Percentiles rank a stretch among this genome's conserved stretches.
Conservation (phyloP, 2,888 invertebrate species). For the Trissonchulus sp. region DNA sequence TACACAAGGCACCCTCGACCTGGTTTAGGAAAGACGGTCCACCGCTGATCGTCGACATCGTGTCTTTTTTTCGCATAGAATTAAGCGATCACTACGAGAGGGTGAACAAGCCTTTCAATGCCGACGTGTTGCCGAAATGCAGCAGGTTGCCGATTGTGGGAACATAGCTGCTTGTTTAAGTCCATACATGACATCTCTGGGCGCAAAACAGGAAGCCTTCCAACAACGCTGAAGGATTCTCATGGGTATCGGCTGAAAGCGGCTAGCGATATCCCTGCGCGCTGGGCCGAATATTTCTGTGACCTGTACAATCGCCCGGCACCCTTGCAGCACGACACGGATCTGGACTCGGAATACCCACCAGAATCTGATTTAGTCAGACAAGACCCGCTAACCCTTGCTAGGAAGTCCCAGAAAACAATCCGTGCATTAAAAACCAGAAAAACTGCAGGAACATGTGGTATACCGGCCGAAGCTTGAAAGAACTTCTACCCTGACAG, state of each 20-base stretch:
- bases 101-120: not conserved
- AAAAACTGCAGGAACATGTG: conserved; percentile 4
- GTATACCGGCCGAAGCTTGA: not conserved
- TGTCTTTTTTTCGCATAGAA: not conserved
- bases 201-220: not conserved
- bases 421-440: not conserved
- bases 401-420: not conserved
- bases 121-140: conserved; percentile 1
- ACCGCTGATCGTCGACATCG: not conserved
- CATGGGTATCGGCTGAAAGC: not conserved
- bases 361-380: not conserved
- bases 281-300: conserved; percentile 1
- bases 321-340: not conserved
- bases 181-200: not conserved
- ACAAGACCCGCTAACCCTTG: not conserved
- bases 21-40: not conserved
- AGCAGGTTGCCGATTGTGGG: conserved; percentile 9
- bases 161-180: conserved; percentile 3
- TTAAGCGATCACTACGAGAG: not conserved
- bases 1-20: not conserved
- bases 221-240: not conserved
- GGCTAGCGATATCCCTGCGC: not conserved
- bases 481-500: not conserved
- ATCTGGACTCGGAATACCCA: not conserved
- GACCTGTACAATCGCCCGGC: conserved; percentile 3